These are phyloP conservation scores for Syritta pipiens DNA, from an alignment of 2,888 invertebrate genomes.

Conservation along the genomic window DNA sequence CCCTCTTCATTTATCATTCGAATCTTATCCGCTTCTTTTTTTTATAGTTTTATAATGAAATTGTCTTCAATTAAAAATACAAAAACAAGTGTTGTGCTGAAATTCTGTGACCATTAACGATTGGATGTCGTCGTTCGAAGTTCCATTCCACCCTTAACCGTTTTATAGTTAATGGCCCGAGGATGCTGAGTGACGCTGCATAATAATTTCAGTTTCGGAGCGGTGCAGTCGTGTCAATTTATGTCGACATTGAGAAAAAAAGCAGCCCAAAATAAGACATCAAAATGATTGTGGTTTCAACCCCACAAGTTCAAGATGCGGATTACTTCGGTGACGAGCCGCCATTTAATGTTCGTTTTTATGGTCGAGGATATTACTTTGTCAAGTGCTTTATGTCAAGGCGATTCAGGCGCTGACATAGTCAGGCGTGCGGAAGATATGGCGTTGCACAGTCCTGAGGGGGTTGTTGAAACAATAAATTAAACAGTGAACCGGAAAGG, in stretches of 20 bases:
- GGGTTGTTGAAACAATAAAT: constrained; percentile 58
- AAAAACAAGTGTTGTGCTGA: constrained; percentile 66
- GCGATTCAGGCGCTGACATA: constrained; percentile 27
- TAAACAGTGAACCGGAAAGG: constrained; percentile 62
- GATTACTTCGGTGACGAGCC: constrained; percentile 58
- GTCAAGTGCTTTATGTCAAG: constrained; percentile 56
- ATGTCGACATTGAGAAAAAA: constrained; percentile 58
- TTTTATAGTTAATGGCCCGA: constrained; percentile 66
- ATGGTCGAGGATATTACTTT: constrained; percentile 44
- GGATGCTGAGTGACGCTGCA: constrained; percentile 67
- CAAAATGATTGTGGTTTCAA: constrained; percentile 57
- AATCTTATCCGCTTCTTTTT: constrained; percentile 30
- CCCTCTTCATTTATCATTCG: constrained; percentile 64
- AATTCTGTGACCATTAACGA: constrained; percentile 63
- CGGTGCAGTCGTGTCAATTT: constrained; percentile 60
- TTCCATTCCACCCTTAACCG: constrained; percentile 63
- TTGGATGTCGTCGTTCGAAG: constrained; percentile 43
- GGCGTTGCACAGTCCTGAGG: constrained; percentile 40
- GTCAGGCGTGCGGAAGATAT: constrained; percentile 58
- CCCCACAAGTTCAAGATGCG: constrained; percentile 47
- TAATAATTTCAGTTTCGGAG: constrained; percentile 62
- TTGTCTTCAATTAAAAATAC: constrained; percentile 68
- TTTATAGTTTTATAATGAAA: constrained; percentile 66
- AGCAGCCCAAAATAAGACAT: constrained; percentile 37
- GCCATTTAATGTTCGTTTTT: constrained; percentile 62